Base-by-base conservation (phyloP, 2,888 invertebrate genomes). In the Muschampia plurimacula region DNA sequence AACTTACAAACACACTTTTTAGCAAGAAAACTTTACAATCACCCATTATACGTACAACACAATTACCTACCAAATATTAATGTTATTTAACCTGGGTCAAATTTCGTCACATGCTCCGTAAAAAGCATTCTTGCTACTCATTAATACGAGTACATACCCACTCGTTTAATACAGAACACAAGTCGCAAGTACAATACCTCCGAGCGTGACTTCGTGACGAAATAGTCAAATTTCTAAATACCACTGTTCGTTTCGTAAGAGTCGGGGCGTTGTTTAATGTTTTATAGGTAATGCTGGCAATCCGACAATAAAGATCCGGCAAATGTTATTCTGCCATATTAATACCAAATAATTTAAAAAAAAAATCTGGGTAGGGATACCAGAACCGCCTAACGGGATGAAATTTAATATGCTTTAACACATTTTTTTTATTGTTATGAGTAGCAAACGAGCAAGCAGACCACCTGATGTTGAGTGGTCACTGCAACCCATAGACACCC, bases 131-230 rank as follows among this genome's bases (percentile, higher is more conserved):
- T 57, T 28, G 28, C 22, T 28, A 9, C n/a, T n/a, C n/a, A 57
- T 57, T 28, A 12, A 57, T 57, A 57, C 57, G 28, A 57, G 55
- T 22, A 22, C 15, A 41, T 41, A 32, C 32, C 3, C 32, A 3
- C 8, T 41, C 22, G 22, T 22, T 9, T 41, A 41, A 41, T 41
- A 41, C 41, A 46, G 44, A 46, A 55, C 55, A 57, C 57, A 28
- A 28, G 57, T 57, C 57, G 57, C 57, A 28, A 28, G 57, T 28
- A 57, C 57, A 57, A 57, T 57, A 28, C 57, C 5, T 5, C 28
- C 28, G 57, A 57, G 57, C 57, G 57, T 57, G 57, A 57, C 57
- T 57, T 57, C 57, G 57, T 57, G 57, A 57, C 57, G 57, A 57
- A 57, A 57, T 57, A 28, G 57, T 28, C 57, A 28, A 57, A 57